These are phyloP conservation scores for Lycodopsis pacificus DNA, from an alignment of 2,797 vertebrate genomes.

Conservation along the genomic window DNA sequence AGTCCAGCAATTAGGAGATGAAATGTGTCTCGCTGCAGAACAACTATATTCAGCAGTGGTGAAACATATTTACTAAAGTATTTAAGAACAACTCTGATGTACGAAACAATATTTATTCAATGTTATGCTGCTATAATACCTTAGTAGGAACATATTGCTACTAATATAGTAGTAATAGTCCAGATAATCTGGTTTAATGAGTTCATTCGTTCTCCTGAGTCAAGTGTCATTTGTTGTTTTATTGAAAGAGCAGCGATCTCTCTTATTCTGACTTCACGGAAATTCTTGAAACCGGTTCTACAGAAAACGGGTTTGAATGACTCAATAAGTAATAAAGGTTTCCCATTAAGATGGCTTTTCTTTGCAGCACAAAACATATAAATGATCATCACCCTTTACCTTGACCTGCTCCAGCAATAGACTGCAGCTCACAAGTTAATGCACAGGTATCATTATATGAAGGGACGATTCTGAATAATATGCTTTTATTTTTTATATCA, in stretches of 20 bases:
- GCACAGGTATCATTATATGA: background rate
- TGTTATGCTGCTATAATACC: background rate
- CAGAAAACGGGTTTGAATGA: background rate
- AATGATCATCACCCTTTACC: background rate
- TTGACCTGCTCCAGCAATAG: background rate
- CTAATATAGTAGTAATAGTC: background rate
- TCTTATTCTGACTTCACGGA: background rate
- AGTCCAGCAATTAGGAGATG: background rate
- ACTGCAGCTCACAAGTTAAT: background rate
- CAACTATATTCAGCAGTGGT: constrained; percentile 10
- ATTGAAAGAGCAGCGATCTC: too few relatives aligned
- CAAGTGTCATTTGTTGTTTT: background rate
- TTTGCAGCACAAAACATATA: background rate
- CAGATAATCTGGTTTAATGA: background rate
- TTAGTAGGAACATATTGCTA: background rate
- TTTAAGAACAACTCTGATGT: background rate
- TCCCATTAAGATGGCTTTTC: background rate
- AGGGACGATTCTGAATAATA: background rate
- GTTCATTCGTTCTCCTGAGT: background rate
- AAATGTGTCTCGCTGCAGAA: background rate
- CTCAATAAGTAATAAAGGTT: background rate
- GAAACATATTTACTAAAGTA: background rate
- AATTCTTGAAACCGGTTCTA: background rate
- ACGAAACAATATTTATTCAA: background rate
- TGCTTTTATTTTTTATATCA: background rate